Evolutionary conservation across 1,140 invertebrate genomes (phyloP), one percentile per base, ranked within the genome.

Genomic region (Octopus sinensis): DNA sequence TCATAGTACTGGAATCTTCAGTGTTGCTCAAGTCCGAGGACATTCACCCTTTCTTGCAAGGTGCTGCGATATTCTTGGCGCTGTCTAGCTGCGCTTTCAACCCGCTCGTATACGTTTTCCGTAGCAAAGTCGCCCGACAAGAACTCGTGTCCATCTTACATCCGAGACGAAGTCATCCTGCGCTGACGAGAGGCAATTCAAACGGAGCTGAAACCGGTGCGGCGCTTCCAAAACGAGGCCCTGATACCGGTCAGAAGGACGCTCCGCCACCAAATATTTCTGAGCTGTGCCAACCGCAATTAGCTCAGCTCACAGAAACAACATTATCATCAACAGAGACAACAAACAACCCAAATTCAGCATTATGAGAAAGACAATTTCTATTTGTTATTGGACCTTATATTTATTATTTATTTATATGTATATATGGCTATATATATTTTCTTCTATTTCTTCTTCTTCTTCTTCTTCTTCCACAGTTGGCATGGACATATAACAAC

Each of bases 41-140:
- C 82, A 87, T 86, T 71, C 84, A 82, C 30, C 84, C 88, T 6
- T 82, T 85, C 13, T 54, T 87, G 43, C 84, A 86, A 82, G 84
- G 83, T 12, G 62, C 88, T 4, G 88, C 88, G 56, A 88, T 89
- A 82, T 82, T 87, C 5, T 79, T 89, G 75, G 90, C 90, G 13
- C 87, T 91, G 83, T 85, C 88, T 62, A 88, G 88, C 82, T 91
- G 89, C 79, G 88, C 90, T 4, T 82, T 92, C 78, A 93, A 92
- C 85, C 92, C 93, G 4, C 89, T 93, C 80, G 92, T 93, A 30
- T 93, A 93, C 87, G 92, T 93, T 51, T 93, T 93, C 85, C 88
- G 92, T 12, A 92, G 91, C 82, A 91, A 91, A 81, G 87, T 90
- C 54, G 90, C 91, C 5, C 89, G 91, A 52, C 82, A 85, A 53